These are phyloP conservation scores for Drosophila nigritarsus DNA, from an alignment of 2,888 invertebrate genomes.

Conservation along the genomic window DNA sequence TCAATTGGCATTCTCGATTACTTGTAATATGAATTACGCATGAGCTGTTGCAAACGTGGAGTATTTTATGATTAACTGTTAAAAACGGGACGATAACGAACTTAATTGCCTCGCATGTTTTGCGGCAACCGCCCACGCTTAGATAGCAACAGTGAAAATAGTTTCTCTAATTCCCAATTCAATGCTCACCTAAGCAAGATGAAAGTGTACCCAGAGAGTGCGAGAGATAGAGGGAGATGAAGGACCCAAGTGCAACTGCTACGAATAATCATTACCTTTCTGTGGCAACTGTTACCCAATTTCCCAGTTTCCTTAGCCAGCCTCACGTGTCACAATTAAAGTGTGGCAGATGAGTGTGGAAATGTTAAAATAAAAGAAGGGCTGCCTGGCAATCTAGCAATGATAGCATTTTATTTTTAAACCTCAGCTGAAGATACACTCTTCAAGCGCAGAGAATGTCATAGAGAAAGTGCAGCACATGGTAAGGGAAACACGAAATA, in stretches of 20 bases:
- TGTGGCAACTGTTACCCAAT: slow-evolving; percentile 63
- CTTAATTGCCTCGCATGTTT: slow-evolving; percentile 68
- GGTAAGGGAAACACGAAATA: slow-evolving; percentile 18
- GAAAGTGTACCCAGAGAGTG: slow-evolving; percentile 46
- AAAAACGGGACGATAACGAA: slow-evolving; percentile 37
- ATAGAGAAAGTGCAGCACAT: slow-evolving; percentile 47
- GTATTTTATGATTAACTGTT: slow-evolving; percentile 27
- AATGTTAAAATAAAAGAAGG: slow-evolving; percentile 59
- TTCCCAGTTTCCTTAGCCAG: slow-evolving; percentile 41
- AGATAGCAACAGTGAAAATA: slow-evolving; percentile 41
- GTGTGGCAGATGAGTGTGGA: slow-evolving; percentile 46
- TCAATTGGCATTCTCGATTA: background rate
- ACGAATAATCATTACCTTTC: slow-evolving; percentile 76
- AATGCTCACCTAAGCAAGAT: slow-evolving; percentile 41
- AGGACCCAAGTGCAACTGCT: slow-evolving; percentile 42
- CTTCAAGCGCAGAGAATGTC: slow-evolving; percentile 22
- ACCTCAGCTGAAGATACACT: slow-evolving; percentile 41
- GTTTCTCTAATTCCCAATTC: slow-evolving; percentile 61
- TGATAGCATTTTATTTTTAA: slow-evolving; percentile 48
- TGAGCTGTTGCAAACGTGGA: slow-evolving; percentile 16
- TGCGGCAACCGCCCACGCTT: slow-evolving; percentile 51
- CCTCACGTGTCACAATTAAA: slow-evolving; percentile 74
- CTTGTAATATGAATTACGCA: slow-evolving; percentile 41
- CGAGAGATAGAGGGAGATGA: background rate
- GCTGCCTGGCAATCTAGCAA: slow-evolving; percentile 46